Base-by-base conservation (phyloP, 2,113 vertebrate genomes). In the Nothobranchius kuhntae region DNA sequence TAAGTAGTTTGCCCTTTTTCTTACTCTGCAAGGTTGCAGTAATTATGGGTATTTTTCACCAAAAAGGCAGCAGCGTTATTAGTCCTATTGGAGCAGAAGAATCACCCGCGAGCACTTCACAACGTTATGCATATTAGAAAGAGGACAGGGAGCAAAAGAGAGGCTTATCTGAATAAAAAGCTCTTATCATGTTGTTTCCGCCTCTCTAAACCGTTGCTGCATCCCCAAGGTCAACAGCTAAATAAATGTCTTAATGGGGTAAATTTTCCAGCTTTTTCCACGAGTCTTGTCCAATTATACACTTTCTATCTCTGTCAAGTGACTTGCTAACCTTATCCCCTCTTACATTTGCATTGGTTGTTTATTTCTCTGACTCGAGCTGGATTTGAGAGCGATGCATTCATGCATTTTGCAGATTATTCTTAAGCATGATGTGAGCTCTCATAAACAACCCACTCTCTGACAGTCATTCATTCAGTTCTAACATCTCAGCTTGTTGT, bases 21-120 rank as follows among this genome's bases (percentile, higher is more conserved):
- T 65, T 13, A 6, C 50, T 9, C 55, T 55, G 66, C 80, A 86
- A 86, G 82, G 87, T 87, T 83, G 68, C 21, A 2, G 66, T 85
- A 87, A 82, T 89, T 78, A 80, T 48, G 56, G 61, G 61, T 77
- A 67, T 87, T 87, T 84, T 86, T 86, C 78, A 83, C 78, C 65
- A 65, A 80, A 78, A 77, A 66, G 64, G 45, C 61, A 59, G 61
- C 65, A 36, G 65, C 0, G 64, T 75, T 83, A 81, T 87, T 83
- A 80, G 83, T 87, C 56, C 83, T 73, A 75, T 46, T 80, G 80
- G 65, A 83, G 87, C 63, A 68, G 71, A 80, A 69, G 80, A 87
- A 86, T 84, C 60, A 83, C 62, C 53, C 67, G 48, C 73, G 61
- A 53, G 81, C 73, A 73, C 84, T 87, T 83, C 61, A 26, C 24